Evolutionary conservation across 2,113 vertebrate genomes (phyloP), one percentile per base, ranked within the genome.

Genomic region (Pollimyrus isidori): DNA sequence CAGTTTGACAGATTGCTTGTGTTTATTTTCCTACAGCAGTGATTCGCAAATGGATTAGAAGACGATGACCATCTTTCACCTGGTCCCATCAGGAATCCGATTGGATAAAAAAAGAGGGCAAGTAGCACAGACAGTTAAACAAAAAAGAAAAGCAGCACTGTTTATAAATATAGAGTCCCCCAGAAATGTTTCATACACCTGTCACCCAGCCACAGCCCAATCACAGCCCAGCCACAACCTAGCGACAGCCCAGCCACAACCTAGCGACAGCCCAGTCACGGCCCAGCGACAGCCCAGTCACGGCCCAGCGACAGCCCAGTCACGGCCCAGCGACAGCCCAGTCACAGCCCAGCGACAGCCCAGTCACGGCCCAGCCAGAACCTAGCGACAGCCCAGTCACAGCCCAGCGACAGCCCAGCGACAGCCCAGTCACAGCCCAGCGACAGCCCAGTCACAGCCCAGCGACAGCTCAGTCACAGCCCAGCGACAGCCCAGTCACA

Each of bases 41-140:
- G 85, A 87, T 53, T 87, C 85, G 2, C 45, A 87, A 87, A 87
- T 56, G 85, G 50, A 87, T 62, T 87, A 62, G 13, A 50, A 62
- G 30, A 39, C 52, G 65, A 45, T 13, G 56, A 45, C 35, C 87
- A 62, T 65, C 48, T 87, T 45, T 62, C 53, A 65, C 87, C 56
- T 35, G 49, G 50, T 26, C 86, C 50, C 58, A 53, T 39, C 35
- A 62, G 7, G 49, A 52, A 52, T 50, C 85, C 4, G n/a, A 52
- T 11, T 35, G 85, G 10, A 86, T 46, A 86, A 52, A 52, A 42
- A 86, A 52, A n/a, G 26, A 4, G 10, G 49, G 15, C 11, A 5
- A 35, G 17, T 7, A 80, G 73, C 73, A 80, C 15, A 69, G 13
- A 30, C 84, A 13, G 84, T 30, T 49, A 45, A 23, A 86, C 13